phyloP scores from a whole-genome alignment of 2,797 vertebrate genomes.

The Moxostoma hubbsi region DNA sequence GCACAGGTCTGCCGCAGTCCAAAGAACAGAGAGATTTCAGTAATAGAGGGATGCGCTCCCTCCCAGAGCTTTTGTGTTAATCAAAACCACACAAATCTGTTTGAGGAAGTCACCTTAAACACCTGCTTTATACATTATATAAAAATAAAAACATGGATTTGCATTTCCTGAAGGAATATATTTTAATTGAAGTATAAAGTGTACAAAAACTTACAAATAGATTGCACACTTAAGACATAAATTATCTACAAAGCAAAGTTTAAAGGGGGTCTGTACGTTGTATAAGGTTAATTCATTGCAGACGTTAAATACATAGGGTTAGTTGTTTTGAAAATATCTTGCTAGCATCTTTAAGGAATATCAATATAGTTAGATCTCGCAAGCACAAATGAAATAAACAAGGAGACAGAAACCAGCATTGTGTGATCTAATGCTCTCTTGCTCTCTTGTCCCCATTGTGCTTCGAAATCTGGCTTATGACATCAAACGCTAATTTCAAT shows the following conservation, averaged over 20 bases:
- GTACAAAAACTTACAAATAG: too few species aligned
- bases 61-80: constrained; percentile 56
- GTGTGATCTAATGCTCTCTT: not conserved
- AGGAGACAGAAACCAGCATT: not conserved
- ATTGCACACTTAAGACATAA: too few species aligned
- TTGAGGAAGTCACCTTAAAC: constrained; percentile 22
- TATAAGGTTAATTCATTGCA: too few species aligned
- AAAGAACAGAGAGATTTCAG: constrained; percentile 51
- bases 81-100: constrained; percentile 25
- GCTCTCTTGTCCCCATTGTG: not conserved
- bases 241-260: too few species aligned
- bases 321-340: too few species aligned
- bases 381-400: not conserved
- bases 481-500: not conserved
- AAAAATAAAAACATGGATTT: not conserved
- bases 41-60: constrained; percentile 65
- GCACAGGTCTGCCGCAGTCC: constrained; percentile 51
- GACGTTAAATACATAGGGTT: too few species aligned
- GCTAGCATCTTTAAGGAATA: too few species aligned
- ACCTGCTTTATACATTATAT: constrained; percentile 43
- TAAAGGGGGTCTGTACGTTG: too few species aligned
- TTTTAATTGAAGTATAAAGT: too few species aligned
- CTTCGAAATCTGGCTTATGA: not conserved
- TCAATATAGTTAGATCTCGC: too few species aligned
- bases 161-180: too few species aligned